Evolutionary conservation across 2,797 vertebrate genomes (phyloP).

Genomic region (Leucoraja ocellata): DNA sequence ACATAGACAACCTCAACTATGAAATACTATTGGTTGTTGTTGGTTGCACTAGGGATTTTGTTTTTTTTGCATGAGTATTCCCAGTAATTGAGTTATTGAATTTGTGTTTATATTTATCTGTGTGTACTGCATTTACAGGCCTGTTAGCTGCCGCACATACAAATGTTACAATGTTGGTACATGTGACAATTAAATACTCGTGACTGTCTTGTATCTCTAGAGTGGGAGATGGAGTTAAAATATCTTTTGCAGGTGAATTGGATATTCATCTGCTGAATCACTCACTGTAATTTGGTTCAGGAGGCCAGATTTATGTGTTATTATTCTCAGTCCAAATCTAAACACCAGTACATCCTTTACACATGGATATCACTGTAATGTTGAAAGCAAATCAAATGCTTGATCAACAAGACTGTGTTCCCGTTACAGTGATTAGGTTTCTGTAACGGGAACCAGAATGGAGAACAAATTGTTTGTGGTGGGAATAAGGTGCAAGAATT

Average conservation of each 20-base stretch:
- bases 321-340: neutral
- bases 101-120: no score
- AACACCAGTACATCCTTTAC: neutral
- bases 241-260: neutral
- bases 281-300: neutral
- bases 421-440: neutral
- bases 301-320: neutral
- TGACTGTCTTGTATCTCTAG: no score
- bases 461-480: neutral
- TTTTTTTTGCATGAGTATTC: no score
- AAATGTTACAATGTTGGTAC: no score
- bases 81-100: no score
- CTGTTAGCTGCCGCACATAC: no score
- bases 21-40: no score
- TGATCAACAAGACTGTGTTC: neutral
- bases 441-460: neutral
- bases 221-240: neutral
- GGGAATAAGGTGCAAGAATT: neutral
- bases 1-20: no score
- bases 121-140: no score
- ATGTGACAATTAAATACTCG: no score
- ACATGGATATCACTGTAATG: neutral
- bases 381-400: neutral
- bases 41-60: no score
- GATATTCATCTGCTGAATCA: neutral